Evolutionary conservation across 2,113 vertebrate genomes (phyloP).

Genomic region (Paramisgurnus dabryanus): DNA sequence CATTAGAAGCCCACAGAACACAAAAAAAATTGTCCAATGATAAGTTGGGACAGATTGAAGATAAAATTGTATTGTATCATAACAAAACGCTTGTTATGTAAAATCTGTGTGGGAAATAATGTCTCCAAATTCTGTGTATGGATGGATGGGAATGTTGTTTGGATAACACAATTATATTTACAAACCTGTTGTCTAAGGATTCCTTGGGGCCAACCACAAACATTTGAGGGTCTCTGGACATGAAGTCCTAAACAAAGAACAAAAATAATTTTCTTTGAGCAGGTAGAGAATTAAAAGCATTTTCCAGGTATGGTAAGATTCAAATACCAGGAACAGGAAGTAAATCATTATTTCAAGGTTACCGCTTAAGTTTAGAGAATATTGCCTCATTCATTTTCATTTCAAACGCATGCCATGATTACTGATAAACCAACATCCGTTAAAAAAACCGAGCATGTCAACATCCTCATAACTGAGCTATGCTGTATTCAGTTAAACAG

Average conservation of each 20-base stretch:
- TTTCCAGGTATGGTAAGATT: slow-evolving; percentile 8
- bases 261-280: background rate
- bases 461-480: slow-evolving; percentile 14
- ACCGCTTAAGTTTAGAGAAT: slow-evolving; percentile 4
- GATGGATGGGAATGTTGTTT: background rate
- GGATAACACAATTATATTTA: slow-evolving; percentile 13
- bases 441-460: slow-evolving; percentile 2
- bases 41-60: background rate
- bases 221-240: slow-evolving; percentile 64
- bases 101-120: background rate
- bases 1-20: background rate
- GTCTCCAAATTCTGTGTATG: background rate
- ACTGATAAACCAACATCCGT: slow-evolving; percentile 27
- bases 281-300: background rate
- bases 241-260: slow-evolving; percentile 74
- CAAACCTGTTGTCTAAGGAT: slow-evolving; percentile 75
- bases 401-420: slow-evolving; percentile 31
- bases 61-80: background rate
- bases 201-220: slow-evolving; percentile 67
- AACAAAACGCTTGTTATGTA: too few species aligned
- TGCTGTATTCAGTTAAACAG: slow-evolving; percentile 11
- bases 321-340: slow-evolving; percentile 34
- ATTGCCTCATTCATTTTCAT: slow-evolving; percentile 15
- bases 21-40: background rate
- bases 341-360: slow-evolving; percentile 39